Evolutionary conservation across 2,888 invertebrate genomes (phyloP).

Genomic region (Drosophila mettleri): DNA sequence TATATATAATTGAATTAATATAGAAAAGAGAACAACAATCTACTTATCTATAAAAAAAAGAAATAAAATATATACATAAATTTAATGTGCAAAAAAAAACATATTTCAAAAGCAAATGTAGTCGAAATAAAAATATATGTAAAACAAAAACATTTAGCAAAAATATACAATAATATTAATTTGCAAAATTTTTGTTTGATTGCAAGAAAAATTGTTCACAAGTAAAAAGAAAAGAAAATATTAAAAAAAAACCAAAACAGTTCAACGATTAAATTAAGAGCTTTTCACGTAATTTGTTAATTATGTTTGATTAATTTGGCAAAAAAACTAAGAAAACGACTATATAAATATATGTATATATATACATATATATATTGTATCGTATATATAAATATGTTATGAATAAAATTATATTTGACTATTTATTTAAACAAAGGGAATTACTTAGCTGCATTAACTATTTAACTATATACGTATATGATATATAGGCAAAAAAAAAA

Average conservation of each 20-base stretch:
- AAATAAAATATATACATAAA: conserved; percentile 55
- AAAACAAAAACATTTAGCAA: conserved; percentile 47
- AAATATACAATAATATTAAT: conserved; percentile 64
- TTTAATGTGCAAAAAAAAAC: conserved; percentile 54
- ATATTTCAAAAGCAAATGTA: conserved; percentile 48
- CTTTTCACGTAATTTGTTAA: conserved; percentile 65
- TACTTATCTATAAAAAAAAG: conserved; percentile 48
- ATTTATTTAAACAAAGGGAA: conserved; percentile 44
- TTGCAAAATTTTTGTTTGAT: conserved; percentile 49
- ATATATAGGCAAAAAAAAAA: conserved; percentile 39
- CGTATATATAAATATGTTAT: conserved; percentile 58
- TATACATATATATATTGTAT: conserved; percentile 63
- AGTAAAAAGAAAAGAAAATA: background rate
- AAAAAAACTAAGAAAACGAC: conserved; percentile 31
- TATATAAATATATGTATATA: conserved; percentile 63
- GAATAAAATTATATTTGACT: conserved; percentile 53
- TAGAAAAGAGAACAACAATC: conserved; percentile 33
- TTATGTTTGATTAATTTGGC: conserved; percentile 45
- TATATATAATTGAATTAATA: conserved; percentile 1
- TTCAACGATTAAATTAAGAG: conserved; percentile 79
- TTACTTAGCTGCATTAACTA: conserved; percentile 51
- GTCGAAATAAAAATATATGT: conserved; percentile 29
- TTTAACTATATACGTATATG: conserved; percentile 40
- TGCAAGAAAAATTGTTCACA: conserved; percentile 8
- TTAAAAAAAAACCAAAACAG: conserved; percentile 49